Percentiles rank a stretch among this genome's conserved stretches.
Evolutionary conservation across 2,888 invertebrate genomes (phyloP).

Genomic region (Tenthredo amoena): DNA sequence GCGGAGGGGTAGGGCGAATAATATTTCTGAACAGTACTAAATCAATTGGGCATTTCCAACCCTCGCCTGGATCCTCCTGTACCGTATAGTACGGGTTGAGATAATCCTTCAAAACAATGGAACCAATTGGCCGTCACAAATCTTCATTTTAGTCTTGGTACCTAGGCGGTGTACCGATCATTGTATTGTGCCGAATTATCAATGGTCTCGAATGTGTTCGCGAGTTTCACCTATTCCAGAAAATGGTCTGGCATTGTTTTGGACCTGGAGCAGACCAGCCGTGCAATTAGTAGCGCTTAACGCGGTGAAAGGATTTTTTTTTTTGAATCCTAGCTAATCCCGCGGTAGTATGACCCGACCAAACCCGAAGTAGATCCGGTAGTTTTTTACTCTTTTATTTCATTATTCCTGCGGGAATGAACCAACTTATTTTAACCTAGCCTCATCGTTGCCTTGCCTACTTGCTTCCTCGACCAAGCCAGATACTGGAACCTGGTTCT

Average conservation of each 20-base stretch:
- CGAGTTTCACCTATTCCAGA: background rate
- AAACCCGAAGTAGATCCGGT: background rate
- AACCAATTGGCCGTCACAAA: slow-evolving; percentile 61
- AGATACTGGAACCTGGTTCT: background rate
- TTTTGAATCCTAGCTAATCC: background rate
- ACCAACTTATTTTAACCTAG: slow-evolving; percentile 27
- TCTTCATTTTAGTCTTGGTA: slow-evolving; percentile 56
- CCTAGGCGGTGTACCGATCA: background rate
- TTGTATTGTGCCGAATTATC: slow-evolving; percentile 22
- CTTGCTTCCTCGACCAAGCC: background rate
- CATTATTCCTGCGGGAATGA: background rate
- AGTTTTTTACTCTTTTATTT: background rate
- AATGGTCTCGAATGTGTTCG: background rate
- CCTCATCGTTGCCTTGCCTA: background rate
- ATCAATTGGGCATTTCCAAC: slow-evolving; percentile 7
- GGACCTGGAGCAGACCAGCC: background rate
- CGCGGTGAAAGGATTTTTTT: background rate
- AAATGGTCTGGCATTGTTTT: background rate
- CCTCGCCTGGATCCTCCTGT: background rate
- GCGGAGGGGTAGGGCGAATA: slow-evolving; percentile 1
- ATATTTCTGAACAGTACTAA: slow-evolving; percentile 25
- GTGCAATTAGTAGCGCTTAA: slow-evolving; percentile 24
- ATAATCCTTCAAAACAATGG: slow-evolving; percentile 61
- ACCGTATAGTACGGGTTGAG: slow-evolving; percentile 21
- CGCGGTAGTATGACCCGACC: background rate